phyloP scores from a whole-genome alignment of 2,888 invertebrate genomes.

The Pollenia griseotomentosa region DNA sequence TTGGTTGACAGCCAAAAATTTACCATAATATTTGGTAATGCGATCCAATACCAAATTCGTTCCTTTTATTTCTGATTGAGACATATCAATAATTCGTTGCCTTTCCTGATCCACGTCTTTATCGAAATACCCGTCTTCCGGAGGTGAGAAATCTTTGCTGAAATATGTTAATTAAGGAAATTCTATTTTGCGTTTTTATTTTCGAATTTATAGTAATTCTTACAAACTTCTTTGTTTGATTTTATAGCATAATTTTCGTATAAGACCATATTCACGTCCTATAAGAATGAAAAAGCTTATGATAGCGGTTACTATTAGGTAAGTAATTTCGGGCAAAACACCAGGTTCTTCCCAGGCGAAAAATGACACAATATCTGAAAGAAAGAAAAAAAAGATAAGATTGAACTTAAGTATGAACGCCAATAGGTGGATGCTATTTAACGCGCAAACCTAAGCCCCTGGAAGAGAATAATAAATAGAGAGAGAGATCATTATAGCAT shows the following conservation, averaged over 20 bases:
- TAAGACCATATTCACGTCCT: conserved; percentile 85
- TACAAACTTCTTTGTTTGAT: conserved; percentile 73
- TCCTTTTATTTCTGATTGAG: conserved; percentile 80
- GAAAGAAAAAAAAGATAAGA: background rate
- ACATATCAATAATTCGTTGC: conserved; percentile 84
- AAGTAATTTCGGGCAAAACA: conserved; percentile 88
- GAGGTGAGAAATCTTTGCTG: conserved; percentile 79
- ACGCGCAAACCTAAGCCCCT: no score
- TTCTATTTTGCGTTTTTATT: no score
- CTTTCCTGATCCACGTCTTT: conserved; percentile 87
- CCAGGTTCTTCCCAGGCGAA: conserved; percentile 89
- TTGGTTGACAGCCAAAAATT: conserved; percentile 91
- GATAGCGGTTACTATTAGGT: conserved; percentile 86
- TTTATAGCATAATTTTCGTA: conserved; percentile 76
- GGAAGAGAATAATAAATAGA: no score
- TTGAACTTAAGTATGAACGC: no score
- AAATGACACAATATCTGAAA: conserved; percentile 83
- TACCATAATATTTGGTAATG: conserved; percentile 91
- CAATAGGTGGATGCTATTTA: no score
- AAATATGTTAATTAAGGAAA: background rate
- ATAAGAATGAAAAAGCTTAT: conserved; percentile 87
- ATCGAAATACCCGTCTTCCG: conserved; percentile 84
- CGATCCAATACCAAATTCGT: conserved; percentile 87
- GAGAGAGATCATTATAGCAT: no score
- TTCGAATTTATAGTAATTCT: conserved; percentile 47